phyloP scores from a whole-genome alignment of 1,140 invertebrate genomes.

The Glossosoma conforme region DNA sequence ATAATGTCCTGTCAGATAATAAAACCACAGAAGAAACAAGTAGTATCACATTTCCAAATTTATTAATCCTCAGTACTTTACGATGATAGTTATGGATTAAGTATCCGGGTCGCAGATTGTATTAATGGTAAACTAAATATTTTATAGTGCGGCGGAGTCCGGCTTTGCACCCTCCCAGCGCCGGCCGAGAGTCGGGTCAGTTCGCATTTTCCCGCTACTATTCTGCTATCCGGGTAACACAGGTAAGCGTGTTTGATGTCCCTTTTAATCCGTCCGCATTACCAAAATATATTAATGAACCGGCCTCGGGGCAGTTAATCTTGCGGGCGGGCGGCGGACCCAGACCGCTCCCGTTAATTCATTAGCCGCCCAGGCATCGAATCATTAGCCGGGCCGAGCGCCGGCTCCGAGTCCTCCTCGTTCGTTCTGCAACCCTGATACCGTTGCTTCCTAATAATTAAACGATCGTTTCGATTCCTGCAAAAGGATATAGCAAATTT shows the following conservation, averaged over 20 bases:
- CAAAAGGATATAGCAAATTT: no score
- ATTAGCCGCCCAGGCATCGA: conserved; percentile 21
- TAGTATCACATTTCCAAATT: no score
- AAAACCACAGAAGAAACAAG: no score
- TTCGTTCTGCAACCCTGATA: conserved; percentile 3
- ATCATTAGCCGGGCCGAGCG: conserved; percentile 21
- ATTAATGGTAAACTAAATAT: no score
- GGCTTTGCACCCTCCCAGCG: conserved; percentile 1
- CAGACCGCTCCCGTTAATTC: conserved; percentile 22
- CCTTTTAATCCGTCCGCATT: conserved; percentile 4
- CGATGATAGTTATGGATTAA: no score
- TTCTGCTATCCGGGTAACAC: no score
- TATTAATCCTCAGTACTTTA: no score
- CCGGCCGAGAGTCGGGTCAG: conserved; percentile 5
- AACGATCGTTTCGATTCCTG: no score
- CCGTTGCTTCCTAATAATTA: background rate
- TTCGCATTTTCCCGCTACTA: conserved; percentile 3
- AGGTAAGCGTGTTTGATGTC: conserved; percentile 3
- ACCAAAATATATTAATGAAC: conserved; percentile 6
- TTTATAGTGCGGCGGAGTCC: no score
- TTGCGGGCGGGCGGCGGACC: conserved; percentile 17
- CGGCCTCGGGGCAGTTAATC: conserved; percentile 23
- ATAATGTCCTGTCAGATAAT: no score
- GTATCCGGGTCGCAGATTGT: no score
- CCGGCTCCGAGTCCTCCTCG: conserved; percentile 2